Conservation (phyloP, 2,113 vertebrate species). For the Tenrec ecaudatus region DNA sequence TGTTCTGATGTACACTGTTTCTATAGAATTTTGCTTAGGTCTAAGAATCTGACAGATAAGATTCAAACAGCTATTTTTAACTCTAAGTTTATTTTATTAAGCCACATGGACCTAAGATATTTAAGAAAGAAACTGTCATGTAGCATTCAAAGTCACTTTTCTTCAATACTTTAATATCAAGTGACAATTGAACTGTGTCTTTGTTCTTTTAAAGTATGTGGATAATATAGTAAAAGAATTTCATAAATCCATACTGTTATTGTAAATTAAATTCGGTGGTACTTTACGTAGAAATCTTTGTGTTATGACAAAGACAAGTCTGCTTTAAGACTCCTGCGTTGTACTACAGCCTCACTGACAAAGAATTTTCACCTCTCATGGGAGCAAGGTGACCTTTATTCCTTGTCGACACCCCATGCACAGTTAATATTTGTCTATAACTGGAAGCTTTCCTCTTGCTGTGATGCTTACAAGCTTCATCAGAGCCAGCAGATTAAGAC, state of each 20-base stretch:
- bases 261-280: background rate
- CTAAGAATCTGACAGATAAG: slow-evolving; percentile 45
- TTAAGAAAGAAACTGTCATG: background rate
- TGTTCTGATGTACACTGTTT: background rate
- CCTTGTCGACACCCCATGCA: no score
- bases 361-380: background rate
- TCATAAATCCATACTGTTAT: background rate
- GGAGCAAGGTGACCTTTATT: no score
- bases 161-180: background rate
- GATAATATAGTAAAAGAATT: background rate
- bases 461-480: no score
- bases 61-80: slow-evolving; percentile 41
- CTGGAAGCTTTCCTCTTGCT: no score
- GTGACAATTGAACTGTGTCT: background rate
- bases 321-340: background rate
- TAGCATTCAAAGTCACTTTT: background rate
- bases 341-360: background rate
- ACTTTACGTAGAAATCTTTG: background rate
- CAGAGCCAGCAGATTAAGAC: no score
- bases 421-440: no score
- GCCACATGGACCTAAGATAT: background rate
- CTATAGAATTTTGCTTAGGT: slow-evolving; percentile 49
- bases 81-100: slow-evolving; percentile 57
- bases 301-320: background rate
- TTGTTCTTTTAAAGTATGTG: background rate